Evolutionary conservation across 2,797 vertebrate species (phyloP).

Genomic region (Gymnodraco acuticeps): DNA sequence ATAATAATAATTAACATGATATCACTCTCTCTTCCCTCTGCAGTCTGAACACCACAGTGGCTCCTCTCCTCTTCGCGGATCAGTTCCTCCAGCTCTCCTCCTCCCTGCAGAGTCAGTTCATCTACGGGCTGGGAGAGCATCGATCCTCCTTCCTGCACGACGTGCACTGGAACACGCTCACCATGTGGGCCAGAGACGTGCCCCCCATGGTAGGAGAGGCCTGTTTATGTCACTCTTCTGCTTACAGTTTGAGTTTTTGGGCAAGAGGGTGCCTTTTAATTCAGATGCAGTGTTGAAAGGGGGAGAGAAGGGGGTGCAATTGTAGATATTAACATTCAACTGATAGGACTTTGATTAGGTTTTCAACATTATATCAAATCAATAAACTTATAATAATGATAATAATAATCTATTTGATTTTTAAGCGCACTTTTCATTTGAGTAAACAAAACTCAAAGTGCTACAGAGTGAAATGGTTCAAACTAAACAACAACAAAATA

Average conservation of each 20-base stretch:
- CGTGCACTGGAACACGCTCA: constrained; percentile 90
- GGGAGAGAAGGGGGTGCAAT: no score
- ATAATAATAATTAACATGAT: not conserved
- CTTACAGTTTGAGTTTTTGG: not conserved
- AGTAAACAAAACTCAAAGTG: no score
- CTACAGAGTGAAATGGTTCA: no score
- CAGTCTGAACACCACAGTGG: constrained; percentile 89
- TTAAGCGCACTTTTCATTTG: no score
- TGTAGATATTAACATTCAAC: not conserved
- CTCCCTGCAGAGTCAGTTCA: constrained; percentile 79
- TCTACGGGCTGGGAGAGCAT: constrained; percentile 92
- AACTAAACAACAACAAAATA: no score
- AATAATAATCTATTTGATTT: no score
- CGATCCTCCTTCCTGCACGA: constrained; percentile 86
- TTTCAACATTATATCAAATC: no score
- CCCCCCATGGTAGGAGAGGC: constrained; percentile 67
- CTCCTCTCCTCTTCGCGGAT: constrained; percentile 91
- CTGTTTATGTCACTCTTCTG: not conserved
- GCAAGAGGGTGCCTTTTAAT: no score
- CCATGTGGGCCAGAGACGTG: constrained; percentile 90
- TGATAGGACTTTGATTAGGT: not conserved
- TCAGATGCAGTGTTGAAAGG: no score
- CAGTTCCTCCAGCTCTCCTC: constrained; percentile 93
- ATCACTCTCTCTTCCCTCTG: not conserved
- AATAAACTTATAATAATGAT: no score